phyloP scores from a whole-genome alignment of 2,888 invertebrate species.

The Oasisia sp. region DNA sequence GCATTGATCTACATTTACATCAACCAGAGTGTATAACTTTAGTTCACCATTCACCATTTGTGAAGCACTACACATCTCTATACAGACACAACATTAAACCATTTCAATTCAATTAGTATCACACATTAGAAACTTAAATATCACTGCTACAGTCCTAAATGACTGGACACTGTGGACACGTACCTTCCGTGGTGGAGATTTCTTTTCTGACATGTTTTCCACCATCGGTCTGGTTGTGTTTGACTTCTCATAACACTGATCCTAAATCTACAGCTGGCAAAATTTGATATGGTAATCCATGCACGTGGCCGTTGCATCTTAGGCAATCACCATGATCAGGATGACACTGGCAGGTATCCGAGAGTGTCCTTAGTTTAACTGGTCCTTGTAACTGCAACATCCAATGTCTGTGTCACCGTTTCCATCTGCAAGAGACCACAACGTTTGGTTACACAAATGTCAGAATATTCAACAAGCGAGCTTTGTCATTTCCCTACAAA shows the following conservation, averaged over 20 bases:
- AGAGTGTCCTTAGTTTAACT: background rate
- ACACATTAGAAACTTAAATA: background rate
- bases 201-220: conserved; percentile 17
- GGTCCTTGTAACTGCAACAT: background rate
- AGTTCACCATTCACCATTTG: background rate
- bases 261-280: conserved; percentile 7
- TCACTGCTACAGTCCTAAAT: background rate
- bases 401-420: background rate
- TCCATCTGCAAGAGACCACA: background rate
- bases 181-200: conserved; percentile 7
- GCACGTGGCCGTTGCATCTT: background rate
- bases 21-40: background rate
- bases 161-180: background rate
- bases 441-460: background rate
- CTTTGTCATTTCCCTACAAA: background rate
- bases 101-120: background rate
- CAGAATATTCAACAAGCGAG: background rate
- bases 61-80: background rate
- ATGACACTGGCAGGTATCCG: background rate
- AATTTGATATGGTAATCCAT: conserved; percentile 17
- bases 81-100: background rate
- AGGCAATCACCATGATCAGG: background rate
- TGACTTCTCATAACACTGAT: conserved; percentile 13
- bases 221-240: background rate
- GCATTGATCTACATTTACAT: background rate